A percentile compares a stretch with the other conserved stretches of the same genome.
These are phyloP conservation scores for Strigamia crassipes DNA, from an alignment of 2,888 invertebrate species.

Conservation along the genomic window DNA sequence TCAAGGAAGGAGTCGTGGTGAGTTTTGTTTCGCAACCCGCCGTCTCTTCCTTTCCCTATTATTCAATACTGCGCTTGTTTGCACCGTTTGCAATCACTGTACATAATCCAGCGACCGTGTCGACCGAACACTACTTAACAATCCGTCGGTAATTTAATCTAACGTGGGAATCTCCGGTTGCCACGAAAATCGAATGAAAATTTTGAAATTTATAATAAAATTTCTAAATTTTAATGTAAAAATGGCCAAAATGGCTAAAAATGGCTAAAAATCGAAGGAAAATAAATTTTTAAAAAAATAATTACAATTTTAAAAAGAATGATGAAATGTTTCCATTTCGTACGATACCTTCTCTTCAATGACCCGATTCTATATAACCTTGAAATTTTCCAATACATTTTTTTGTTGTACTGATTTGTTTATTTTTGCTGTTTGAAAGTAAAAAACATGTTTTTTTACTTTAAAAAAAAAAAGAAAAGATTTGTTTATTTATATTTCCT, in stretches of 20 bases:
- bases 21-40: constrained; percentile 46
- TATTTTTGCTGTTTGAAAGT: neutral
- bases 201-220: no score
- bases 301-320: no score
- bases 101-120: neutral
- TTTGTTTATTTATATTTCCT: no score
- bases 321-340: neutral
- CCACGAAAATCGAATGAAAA: no score
- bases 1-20: constrained; percentile 54
- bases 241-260: no score
- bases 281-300: no score
- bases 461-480: neutral
- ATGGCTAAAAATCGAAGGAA: no score
- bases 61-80: constrained; percentile 1
- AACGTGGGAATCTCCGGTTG: neutral
- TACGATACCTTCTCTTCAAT: neutral
- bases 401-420: neutral
- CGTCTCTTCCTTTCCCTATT: neutral
- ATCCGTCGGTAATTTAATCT: neutral
- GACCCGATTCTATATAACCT: neutral
- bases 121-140: neutral
- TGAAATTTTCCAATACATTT: constrained; percentile 17
- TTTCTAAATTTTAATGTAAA: no score
- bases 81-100: neutral
- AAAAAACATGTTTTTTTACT: neutral